These are phyloP conservation scores for Rhyzopertha dominica DNA, from an alignment of 1,140 invertebrate species.

Conservation along the genomic window DNA sequence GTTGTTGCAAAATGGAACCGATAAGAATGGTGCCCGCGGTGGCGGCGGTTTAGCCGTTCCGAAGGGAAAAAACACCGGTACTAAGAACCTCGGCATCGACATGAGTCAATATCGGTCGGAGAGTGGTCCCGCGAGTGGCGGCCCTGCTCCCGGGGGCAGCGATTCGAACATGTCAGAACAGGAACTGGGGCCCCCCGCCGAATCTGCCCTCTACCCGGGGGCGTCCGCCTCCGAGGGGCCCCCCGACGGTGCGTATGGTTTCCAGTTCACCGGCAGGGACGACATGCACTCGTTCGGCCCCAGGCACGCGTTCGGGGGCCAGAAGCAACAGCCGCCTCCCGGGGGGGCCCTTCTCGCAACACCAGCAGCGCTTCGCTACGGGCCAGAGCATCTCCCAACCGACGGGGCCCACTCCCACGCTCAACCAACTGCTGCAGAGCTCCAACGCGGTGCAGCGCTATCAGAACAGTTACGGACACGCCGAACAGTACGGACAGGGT, in stretches of 20 bases:
- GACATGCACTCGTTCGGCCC: constrained; percentile 41
- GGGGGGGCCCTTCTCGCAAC: constrained; percentile 32
- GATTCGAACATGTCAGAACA: constrained; percentile 31
- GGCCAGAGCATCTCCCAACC: constrained; percentile 67
- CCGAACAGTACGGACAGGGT: constrained; percentile 39
- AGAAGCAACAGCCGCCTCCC: constrained; percentile 30
- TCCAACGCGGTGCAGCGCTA: constrained; percentile 40
- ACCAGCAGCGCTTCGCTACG: constrained; percentile 55
- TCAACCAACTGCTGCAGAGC: constrained; percentile 68
- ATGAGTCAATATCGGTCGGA: constrained; percentile 46
- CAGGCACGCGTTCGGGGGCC: constrained; percentile 35
- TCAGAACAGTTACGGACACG: constrained; percentile 40
- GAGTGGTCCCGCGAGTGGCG: constrained; percentile 28
- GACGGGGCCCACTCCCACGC: constrained; percentile 81
- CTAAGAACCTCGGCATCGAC: constrained; percentile 40
- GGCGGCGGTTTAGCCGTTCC: constrained; percentile 38
- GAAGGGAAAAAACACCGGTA: constrained; percentile 42
- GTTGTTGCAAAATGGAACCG: constrained; percentile 56
- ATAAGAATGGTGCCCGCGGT: constrained; percentile 38
- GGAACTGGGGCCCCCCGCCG: constrained; percentile 31
- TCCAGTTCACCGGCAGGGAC: no score
- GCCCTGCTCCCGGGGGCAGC: constrained; percentile 39
- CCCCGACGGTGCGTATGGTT: no score
- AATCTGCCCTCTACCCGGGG: constrained; percentile 39
- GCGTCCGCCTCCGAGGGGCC: constrained; percentile 58